phyloP scores from a whole-genome alignment of 35 echinoderm and acorn worm species.

The Apostichopus parvimensis region DNA sequence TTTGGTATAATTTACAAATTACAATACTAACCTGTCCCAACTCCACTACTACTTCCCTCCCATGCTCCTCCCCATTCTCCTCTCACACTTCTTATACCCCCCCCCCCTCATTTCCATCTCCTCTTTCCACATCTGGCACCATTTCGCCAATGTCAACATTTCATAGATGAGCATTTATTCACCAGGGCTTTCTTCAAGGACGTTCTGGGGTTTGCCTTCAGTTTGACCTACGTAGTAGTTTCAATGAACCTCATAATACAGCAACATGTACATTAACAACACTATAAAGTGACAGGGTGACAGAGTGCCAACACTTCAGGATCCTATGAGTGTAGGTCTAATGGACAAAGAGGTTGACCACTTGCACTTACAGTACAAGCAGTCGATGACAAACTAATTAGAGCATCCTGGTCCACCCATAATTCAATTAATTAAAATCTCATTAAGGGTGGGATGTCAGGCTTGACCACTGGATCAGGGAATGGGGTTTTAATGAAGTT shows the following conservation, averaged over 20 bases:
- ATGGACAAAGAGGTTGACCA: background rate
- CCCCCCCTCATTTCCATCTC: no score
- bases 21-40: no score
- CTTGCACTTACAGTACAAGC: background rate
- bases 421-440: conserved; percentile 47
- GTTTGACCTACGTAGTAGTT: background rate
- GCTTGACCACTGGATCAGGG: background rate
- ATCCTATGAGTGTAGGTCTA: background rate
- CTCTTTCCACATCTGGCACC: no score
- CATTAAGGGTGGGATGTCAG: background rate
- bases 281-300: background rate
- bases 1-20: no score
- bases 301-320: background rate
- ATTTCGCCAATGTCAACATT: no score
- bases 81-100: no score
- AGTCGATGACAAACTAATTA: conserved; percentile 15
- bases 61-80: no score
- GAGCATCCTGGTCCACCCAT: conserved; percentile 19
- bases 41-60: no score
- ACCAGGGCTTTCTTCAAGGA: no score
- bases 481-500: no score
- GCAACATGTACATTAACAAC: background rate
- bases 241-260: background rate
- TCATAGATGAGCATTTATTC: no score
- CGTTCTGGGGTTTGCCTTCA: background rate